These are phyloP conservation scores for Lepisosteus osseus DNA, from an alignment of 2,113 vertebrate species.

Conservation along the genomic window DNA sequence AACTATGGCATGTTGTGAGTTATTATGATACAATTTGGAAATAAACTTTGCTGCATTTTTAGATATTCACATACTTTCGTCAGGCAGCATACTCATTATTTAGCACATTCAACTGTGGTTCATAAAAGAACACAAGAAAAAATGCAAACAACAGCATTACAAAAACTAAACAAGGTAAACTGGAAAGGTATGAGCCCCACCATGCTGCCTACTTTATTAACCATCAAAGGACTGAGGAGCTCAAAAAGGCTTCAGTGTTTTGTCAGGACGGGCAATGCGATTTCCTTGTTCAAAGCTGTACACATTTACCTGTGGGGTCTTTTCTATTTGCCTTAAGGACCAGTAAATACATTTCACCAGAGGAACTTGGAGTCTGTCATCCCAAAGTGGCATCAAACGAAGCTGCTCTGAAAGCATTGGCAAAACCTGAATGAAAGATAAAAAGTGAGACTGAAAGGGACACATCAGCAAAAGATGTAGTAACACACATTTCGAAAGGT, in stretches of 20 bases:
- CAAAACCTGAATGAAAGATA: conserved; percentile 62
- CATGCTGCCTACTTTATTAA: too few relatives aligned
- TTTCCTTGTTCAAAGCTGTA: not conserved
- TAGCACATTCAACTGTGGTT: not conserved
- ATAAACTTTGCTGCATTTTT: not conserved
- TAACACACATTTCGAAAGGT: not conserved
- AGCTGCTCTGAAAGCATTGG: conserved; percentile 77
- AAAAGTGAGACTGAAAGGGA: not conserved
- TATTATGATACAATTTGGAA: conserved; percentile 24
- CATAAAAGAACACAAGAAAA: not conserved
- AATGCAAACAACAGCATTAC: not conserved
- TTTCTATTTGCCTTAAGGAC: conserved; percentile 72
- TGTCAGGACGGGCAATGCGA: not conserved
- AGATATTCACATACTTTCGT: not conserved
- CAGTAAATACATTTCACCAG: conserved; percentile 77
- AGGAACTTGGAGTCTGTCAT: conserved; percentile 60
- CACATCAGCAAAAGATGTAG: not conserved
- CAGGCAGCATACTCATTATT: not conserved
- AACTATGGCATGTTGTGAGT: conserved; percentile 28
- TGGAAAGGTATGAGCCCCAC: too few relatives aligned
- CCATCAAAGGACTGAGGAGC: too few relatives aligned
- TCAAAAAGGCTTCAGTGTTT: too few relatives aligned
- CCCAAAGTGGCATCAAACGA: conserved; percentile 65
- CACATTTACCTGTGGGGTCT: conserved; percentile 65
- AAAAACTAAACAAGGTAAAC: too few relatives aligned